Conservation (phyloP, 2,888 invertebrate species). For the Acleris literana region DNA sequence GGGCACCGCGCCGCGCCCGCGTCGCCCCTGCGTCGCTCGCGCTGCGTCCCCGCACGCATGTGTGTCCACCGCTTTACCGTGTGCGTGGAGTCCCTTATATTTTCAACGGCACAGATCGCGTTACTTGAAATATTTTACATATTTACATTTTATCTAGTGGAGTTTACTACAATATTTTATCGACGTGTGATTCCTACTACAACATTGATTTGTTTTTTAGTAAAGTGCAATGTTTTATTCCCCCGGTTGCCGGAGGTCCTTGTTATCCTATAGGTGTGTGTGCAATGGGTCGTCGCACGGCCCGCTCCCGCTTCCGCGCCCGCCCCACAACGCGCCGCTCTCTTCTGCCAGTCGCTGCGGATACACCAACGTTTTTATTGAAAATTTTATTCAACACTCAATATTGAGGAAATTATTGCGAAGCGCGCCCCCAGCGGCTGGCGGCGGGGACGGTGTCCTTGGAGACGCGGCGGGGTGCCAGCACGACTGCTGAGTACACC, state of each 20-base stretch:
- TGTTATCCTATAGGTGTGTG: slow-evolving; percentile 73
- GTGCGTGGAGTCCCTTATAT: slow-evolving; percentile 81
- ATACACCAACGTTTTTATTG: slow-evolving; percentile 47
- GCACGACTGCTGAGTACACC: neutral
- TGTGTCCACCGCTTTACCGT: slow-evolving; percentile 69
- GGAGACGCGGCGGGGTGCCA: slow-evolving; percentile 33
- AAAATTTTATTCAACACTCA: slow-evolving; percentile 42
- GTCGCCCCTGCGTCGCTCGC: slow-evolving; percentile 40
- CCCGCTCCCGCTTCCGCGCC: slow-evolving; percentile 49
- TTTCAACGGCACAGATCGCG: slow-evolving; percentile 81
- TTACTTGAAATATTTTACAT: slow-evolving; percentile 82
- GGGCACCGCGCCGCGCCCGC: slow-evolving; percentile 43
- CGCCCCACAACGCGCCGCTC: slow-evolving; percentile 48
- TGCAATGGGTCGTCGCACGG: slow-evolving; percentile 68
- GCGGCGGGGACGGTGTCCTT: slow-evolving; percentile 33
- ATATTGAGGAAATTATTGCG: slow-evolving; percentile 43
- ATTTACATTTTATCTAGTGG: slow-evolving; percentile 83
- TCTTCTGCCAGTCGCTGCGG: slow-evolving; percentile 53
- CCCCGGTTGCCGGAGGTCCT: slow-evolving; percentile 80
- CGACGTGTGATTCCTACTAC: slow-evolving; percentile 83
- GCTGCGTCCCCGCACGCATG: slow-evolving; percentile 52
- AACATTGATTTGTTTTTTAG: slow-evolving; percentile 82
- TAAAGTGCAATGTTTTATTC: slow-evolving; percentile 83
- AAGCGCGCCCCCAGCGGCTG: slow-evolving; percentile 40
- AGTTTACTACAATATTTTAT: slow-evolving; percentile 83